Evolutionary conservation across 2,113 vertebrate species (phyloP), one percentile per base, ranked within the genome.

Genomic region (Chaenocephalus aceratus): DNA sequence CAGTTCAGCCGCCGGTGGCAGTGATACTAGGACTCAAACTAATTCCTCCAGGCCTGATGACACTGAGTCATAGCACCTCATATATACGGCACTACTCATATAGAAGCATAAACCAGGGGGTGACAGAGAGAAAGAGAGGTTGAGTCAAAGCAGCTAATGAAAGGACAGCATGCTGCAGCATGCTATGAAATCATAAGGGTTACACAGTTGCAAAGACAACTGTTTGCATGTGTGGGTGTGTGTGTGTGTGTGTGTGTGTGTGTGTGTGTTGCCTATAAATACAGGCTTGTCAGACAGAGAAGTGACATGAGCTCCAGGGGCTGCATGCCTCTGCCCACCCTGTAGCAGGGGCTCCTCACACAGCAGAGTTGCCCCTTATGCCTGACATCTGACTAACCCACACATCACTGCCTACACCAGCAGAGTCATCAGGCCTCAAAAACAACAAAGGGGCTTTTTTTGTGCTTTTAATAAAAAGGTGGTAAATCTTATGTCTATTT

Each of bases 161-260:
- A 82, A 90, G 85, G 84, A 88, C 83, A 88, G 82, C 91, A 94
- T 87, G 91, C 90, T 90, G 71, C 72, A 88, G 89, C 90, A 87
- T 75, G 86, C 90, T 57, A 85, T 87, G 77, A 87, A 88, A 89
- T 88, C 87, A 85, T 9, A 61, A 89, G 79, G 88, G 88, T 80
- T 79, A 83, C 80, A 79, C 75, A 75, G 81, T 82, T 80, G 84
- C 82, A 90, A 91, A 91, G 89, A 88, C 87, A 92, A 91, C 85
- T 83, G 88, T 89, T 86, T 88, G 83, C 56, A 75, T 87, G 85
- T 82, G 90, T 73, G 82, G 21, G 21, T 73, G 82, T 79, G 79
- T 80, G 88, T 59, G 88, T 87, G 62, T 84, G 79, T 56, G 88
- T 87, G 88, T 82, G 86, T 7, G 36, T 83, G 88, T 87, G 88